A percentile compares a stretch with the other conserved stretches of the same genome.
These are phyloP conservation scores for Acrocephalus scirpaceus DNA, from an alignment of 2,797 vertebrate species.

Conservation along the genomic window DNA sequence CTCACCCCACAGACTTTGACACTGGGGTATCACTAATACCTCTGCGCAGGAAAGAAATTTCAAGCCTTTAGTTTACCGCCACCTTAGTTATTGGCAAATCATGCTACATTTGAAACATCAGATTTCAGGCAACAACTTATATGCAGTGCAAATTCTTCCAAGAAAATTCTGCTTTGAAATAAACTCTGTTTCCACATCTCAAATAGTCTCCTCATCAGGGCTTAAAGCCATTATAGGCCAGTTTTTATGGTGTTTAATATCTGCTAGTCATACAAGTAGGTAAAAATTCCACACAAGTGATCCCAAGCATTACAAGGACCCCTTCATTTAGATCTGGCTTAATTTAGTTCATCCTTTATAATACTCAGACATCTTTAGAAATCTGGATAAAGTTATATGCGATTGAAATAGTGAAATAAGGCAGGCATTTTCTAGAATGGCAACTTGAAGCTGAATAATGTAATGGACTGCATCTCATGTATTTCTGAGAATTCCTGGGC, in stretches of 20 bases:
- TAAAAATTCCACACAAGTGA: not conserved
- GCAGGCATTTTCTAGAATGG: not conserved
- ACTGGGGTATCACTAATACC: not conserved
- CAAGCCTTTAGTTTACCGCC: not conserved
- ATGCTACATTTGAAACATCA: fast-evolving
- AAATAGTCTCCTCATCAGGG: not conserved
- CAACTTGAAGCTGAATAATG: not conserved
- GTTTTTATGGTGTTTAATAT: not conserved
- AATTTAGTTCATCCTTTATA: not conserved
- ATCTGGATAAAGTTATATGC: not conserved
- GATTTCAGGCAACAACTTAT: not conserved
- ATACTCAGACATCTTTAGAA: not conserved
- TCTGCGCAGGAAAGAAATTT: not conserved
- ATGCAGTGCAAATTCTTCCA: not conserved
- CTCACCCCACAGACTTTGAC: not conserved
- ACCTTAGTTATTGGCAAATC: not conserved
- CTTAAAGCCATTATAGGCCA: not conserved
- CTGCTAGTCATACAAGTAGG: not conserved
- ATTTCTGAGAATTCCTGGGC: not conserved
- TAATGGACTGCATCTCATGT: not conserved
- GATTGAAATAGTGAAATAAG: not conserved
- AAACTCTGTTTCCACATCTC: not conserved
- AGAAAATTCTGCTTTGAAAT: not conserved
- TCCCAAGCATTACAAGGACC: not conserved
- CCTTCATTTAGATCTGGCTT: not conserved